Evolutionary conservation across 2,113 vertebrate genomes (phyloP).

Genomic region (Atractosteus spatula): DNA sequence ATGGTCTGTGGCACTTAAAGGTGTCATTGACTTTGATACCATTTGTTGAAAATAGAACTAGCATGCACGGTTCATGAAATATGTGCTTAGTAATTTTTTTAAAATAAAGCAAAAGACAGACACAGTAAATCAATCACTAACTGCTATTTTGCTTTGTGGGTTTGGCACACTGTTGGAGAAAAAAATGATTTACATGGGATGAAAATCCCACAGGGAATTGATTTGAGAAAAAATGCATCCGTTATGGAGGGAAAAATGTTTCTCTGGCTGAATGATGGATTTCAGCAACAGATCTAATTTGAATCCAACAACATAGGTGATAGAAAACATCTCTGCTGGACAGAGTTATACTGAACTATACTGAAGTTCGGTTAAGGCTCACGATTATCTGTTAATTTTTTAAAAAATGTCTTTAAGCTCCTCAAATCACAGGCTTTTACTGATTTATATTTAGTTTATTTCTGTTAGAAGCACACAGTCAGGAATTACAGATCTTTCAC

Average conservation of each 20-base stretch:
- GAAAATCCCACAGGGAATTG: background rate
- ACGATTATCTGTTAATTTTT: background rate
- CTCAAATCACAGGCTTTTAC: too few species aligned
- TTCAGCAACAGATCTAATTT: background rate
- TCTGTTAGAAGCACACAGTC: too few species aligned
- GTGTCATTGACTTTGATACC: background rate
- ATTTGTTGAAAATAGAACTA: background rate
- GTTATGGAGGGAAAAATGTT: background rate
- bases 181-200: background rate
- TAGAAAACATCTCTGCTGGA: background rate
- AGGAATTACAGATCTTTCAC: too few species aligned
- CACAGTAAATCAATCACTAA: too few species aligned
- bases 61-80: background rate
- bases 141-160: too few species aligned
- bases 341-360: background rate
- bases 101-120: background rate
- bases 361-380: background rate
- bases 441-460: too few species aligned
- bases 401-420: too few species aligned
- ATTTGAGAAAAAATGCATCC: background rate
- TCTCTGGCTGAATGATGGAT: background rate
- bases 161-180: too few species aligned
- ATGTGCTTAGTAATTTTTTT: background rate
- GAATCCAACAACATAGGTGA: background rate
- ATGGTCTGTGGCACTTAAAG: background rate